These are phyloP conservation scores for Psettodes erumei DNA, from an alignment of 2,113 vertebrate genomes.

Conservation along the genomic window DNA sequence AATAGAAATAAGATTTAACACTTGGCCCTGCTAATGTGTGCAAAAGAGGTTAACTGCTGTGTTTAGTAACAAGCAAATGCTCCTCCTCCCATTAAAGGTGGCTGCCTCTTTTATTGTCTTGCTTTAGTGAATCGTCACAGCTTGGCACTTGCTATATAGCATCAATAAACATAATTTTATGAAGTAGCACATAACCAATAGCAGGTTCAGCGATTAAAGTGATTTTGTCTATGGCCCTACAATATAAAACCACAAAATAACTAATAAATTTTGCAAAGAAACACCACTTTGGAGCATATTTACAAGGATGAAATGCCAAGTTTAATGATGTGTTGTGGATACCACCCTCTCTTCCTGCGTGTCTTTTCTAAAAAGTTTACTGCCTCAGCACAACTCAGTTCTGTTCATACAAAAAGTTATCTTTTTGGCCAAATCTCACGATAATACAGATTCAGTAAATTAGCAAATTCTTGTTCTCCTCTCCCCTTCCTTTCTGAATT, in stretches of 20 bases:
- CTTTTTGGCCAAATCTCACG: constrained; percentile 52
- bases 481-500: constrained; percentile 66
- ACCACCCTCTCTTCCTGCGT: constrained; percentile 14
- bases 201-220: constrained; percentile 60
- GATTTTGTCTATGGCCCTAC: constrained; percentile 39
- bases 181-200: constrained; percentile 63
- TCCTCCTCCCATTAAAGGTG: constrained; percentile 75
- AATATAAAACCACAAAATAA: constrained; percentile 46
- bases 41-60: constrained; percentile 81
- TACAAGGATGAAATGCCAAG: constrained; percentile 39
- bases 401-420: constrained; percentile 24
- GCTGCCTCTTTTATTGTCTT: constrained; percentile 73
- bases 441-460: constrained; percentile 72
- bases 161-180: constrained; percentile 79
- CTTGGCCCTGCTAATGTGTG: constrained; percentile 71
- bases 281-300: constrained; percentile 42
- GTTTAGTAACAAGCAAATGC: constrained; percentile 79
- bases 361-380: constrained; percentile 23
- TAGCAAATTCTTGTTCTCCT: constrained; percentile 64
- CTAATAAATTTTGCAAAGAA: constrained; percentile 38
- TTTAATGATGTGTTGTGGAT: constrained; percentile 43
- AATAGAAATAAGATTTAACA: constrained; percentile 82
- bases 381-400: constrained; percentile 15
- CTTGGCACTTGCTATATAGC: constrained; percentile 67
- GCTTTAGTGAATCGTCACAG: constrained; percentile 73